Evolutionary conservation across 2,888 invertebrate species (phyloP).

Genomic region (Carabus problematicus): DNA sequence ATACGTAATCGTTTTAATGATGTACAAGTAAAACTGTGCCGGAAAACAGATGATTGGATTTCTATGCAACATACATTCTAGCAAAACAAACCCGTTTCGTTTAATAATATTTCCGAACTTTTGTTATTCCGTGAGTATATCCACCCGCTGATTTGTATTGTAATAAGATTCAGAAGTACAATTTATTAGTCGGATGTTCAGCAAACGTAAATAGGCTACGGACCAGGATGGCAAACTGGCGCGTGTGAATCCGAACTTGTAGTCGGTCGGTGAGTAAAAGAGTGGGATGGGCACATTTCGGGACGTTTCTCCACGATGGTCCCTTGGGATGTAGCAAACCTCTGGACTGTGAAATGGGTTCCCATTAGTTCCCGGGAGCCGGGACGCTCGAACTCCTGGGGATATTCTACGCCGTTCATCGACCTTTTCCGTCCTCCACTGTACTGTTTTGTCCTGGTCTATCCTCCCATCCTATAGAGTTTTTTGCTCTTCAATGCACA

Average conservation of each 20-base stretch:
- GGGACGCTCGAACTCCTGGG: slow-evolving; percentile 41
- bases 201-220: slow-evolving; percentile 35
- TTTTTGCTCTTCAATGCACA: not conserved
- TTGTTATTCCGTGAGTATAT: slow-evolving; percentile 21
- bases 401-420: not conserved
- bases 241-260: slow-evolving; percentile 28
- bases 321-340: slow-evolving; percentile 46
- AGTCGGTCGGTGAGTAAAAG: slow-evolving; percentile 33
- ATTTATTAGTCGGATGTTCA: slow-evolving; percentile 41
- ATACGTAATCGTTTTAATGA: slow-evolving; percentile 17
- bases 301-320: slow-evolving; percentile 17
- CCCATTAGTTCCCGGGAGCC: slow-evolving; percentile 49
- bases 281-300: slow-evolving; percentile 22
- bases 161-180: slow-evolving; percentile 41
- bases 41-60: slow-evolving; percentile 3
- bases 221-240: not conserved
- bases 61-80: not conserved
- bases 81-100: slow-evolving; percentile 31
- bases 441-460: not conserved
- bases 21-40: slow-evolving; percentile 15
- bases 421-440: not conserved
- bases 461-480: not conserved
- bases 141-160: slow-evolving; percentile 39
- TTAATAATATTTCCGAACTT: slow-evolving; percentile 39
- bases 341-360: slow-evolving; percentile 53